Evolutionary conservation across 2,113 vertebrate genomes (phyloP).

Genomic region (Atlantisia rogersi): DNA sequence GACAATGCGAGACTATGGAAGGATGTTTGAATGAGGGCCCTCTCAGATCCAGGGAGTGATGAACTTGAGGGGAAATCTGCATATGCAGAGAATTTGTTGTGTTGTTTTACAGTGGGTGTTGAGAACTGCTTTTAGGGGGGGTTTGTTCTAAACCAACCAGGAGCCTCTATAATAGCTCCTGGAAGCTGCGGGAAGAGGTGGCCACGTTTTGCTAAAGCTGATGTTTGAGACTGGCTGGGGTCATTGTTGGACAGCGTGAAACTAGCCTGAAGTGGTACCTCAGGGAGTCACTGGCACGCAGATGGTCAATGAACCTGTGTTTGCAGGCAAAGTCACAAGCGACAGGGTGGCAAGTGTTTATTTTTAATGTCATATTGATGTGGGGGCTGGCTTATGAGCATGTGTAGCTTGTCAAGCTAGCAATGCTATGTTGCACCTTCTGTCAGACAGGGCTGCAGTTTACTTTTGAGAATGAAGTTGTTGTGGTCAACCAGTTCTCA

Average conservation of each 20-base stretch:
- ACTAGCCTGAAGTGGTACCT: neutral
- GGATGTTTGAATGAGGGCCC: neutral
- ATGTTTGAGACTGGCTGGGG: neutral
- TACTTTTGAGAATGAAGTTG: neutral
- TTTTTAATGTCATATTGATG: neutral
- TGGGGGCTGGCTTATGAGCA: neutral
- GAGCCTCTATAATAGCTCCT: neutral
- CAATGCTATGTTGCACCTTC: neutral
- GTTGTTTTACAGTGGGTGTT: neutral
- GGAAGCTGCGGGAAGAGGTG: neutral
- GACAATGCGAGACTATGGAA: neutral
- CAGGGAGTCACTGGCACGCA: neutral
- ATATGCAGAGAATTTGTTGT: neutral
- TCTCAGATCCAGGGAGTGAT: neutral
- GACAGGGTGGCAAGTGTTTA: neutral
- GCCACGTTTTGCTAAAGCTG: neutral
- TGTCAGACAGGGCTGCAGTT: neutral
- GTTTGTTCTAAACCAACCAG: neutral
- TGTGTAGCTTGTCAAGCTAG: neutral
- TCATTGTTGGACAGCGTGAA: neutral
- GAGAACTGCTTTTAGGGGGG: neutral
- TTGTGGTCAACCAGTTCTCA: neutral
- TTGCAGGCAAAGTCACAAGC: neutral
- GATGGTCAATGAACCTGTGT: neutral
- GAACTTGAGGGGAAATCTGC: neutral